phyloP scores from a whole-genome alignment of 2,113 vertebrate genomes.

The Zootoca vivipara region DNA sequence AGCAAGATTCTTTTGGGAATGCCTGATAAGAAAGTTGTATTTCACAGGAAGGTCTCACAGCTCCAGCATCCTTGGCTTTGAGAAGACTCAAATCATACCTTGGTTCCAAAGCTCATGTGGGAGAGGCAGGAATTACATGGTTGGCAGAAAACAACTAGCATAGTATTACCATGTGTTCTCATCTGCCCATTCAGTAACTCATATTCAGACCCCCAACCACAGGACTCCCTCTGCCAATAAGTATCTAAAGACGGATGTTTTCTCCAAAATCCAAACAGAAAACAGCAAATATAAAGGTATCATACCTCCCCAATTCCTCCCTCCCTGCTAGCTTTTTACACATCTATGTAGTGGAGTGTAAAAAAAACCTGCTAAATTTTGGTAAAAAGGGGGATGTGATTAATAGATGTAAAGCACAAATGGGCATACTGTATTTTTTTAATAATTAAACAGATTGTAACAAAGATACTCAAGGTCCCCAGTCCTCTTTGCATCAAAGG shows the following conservation, averaged over 20 bases:
- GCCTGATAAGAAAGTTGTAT: background rate
- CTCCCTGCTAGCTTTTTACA: background rate
- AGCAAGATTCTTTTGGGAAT: background rate
- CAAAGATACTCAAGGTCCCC: background rate
- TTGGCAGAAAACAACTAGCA: background rate
- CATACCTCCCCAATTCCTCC: background rate
- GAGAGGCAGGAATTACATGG: background rate
- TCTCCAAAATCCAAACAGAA: background rate
- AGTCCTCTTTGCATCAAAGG: background rate
- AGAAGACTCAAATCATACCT: background rate
- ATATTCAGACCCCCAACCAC: background rate
- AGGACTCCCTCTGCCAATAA: no score
- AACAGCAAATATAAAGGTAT: background rate
- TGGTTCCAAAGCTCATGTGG: background rate
- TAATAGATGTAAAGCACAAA: no score
- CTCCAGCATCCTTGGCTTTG: background rate
- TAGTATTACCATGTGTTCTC: background rate
- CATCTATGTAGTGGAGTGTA: no score
- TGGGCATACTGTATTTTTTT: background rate
- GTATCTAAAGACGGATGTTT: background rate
- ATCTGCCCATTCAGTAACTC: background rate
- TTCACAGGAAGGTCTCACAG: background rate
- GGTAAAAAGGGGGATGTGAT: no score
- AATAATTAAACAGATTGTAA: background rate
- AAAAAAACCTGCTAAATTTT: no score